phyloP scores from a whole-genome alignment of 2,888 invertebrate genomes.

The Synergus umbraculus region DNA sequence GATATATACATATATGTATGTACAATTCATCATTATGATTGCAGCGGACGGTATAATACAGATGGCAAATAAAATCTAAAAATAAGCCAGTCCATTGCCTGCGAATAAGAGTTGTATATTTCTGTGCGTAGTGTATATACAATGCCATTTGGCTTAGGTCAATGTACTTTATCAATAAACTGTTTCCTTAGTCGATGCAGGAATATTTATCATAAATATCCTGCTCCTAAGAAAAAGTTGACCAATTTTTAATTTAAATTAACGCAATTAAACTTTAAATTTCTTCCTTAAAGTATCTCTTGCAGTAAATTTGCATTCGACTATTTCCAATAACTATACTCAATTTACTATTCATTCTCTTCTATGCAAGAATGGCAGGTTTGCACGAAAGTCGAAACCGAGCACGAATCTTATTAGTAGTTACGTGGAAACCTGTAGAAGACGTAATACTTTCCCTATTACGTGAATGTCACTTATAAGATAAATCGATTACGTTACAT shows the following conservation, averaged over 20 bases:
- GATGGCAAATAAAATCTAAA: slow-evolving; percentile 34
- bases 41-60: background rate
- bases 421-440: slow-evolving; percentile 20
- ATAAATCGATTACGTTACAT: slow-evolving; percentile 4
- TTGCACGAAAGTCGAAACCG: background rate
- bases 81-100: slow-evolving; percentile 30
- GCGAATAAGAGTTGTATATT: slow-evolving; percentile 20
- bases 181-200: background rate
- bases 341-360: background rate
- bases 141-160: background rate
- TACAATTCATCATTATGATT: slow-evolving; percentile 9
- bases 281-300: no score
- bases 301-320: no score
- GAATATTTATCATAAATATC: background rate
- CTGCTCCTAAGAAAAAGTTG: background rate
- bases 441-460: slow-evolving; percentile 30
- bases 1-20: background rate
- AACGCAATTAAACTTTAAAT: no score
- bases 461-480: slow-evolving; percentile 19
- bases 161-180: slow-evolving; percentile 5
- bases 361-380: background rate
- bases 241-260: background rate
- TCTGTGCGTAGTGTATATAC: background rate
- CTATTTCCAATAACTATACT: background rate
- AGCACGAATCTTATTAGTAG: background rate